Conservation (phyloP, 2,113 vertebrate species). For the Macroglossus sobrinus region DNA sequence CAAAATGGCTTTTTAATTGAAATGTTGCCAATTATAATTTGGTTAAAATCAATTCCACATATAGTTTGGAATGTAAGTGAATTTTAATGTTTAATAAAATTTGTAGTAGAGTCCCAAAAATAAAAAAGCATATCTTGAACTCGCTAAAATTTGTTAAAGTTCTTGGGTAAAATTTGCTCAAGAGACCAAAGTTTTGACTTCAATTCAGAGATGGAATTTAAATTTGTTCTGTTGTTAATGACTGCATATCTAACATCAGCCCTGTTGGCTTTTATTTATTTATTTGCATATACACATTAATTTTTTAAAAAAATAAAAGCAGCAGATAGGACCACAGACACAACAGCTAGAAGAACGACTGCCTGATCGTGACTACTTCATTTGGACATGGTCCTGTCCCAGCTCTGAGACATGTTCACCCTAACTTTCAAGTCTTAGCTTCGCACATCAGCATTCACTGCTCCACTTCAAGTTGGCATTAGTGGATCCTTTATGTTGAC, state of each 20-base stretch:
- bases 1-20: neutral
- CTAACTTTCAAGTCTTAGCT: neutral
- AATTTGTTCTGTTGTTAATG: neutral
- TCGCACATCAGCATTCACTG: neutral
- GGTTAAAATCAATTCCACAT: neutral
- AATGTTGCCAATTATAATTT: neutral
- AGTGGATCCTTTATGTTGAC: neutral
- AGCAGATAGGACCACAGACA: neutral
- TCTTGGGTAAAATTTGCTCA: neutral
- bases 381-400: neutral
- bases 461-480: neutral
- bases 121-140: neutral
- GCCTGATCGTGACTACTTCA: neutral
- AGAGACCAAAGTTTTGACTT: neutral
- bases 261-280: neutral
- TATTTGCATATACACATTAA: neutral
- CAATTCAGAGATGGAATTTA: neutral
- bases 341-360: neutral
- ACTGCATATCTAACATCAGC: neutral
- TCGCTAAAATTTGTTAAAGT: neutral
- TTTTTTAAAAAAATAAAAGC: neutral
- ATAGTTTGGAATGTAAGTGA: neutral
- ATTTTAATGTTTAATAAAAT: neutral
- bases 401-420: neutral
- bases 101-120: neutral